phyloP scores from a whole-genome alignment of 2,888 invertebrate genomes.

The Drosophila neotestacea region DNA sequence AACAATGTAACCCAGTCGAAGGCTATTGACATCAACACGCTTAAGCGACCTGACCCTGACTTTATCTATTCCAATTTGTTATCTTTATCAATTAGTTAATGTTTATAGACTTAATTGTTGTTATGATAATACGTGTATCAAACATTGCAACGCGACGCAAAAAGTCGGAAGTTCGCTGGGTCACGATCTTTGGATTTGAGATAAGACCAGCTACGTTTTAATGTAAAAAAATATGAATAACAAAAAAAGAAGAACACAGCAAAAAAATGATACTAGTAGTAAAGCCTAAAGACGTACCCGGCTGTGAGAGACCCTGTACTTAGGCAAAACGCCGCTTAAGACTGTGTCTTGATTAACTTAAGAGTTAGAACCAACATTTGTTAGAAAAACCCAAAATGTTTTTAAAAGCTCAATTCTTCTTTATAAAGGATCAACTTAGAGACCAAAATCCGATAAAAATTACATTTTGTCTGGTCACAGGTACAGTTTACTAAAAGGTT shows the following conservation, averaged over 20 bases:
- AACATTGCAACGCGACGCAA: neutral
- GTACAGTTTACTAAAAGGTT: too few species aligned
- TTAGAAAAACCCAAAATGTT: too few species aligned
- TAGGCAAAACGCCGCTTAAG: too few species aligned
- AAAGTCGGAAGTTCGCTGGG: constrained; percentile 14
- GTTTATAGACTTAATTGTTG: neutral
- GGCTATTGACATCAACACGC: constrained; percentile 38
- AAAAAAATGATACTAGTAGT: neutral
- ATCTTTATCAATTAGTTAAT: constrained; percentile 13
- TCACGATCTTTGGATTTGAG: constrained; percentile 20
- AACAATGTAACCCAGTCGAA: constrained; percentile 28
- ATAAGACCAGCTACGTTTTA: constrained; percentile 16
- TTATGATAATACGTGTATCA: neutral
- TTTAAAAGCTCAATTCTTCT: too few species aligned
- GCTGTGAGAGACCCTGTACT: too few species aligned
- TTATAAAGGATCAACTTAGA: too few species aligned
- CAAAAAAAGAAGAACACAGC: neutral
- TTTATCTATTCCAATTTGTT: constrained; percentile 2
- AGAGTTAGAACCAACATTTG: too few species aligned
- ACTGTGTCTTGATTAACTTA: too few species aligned
- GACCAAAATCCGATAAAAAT: too few species aligned
- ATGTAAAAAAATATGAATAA: neutral
- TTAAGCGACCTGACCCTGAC: too few species aligned
- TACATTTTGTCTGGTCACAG: too few species aligned
- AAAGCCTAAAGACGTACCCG: too few species aligned